These are phyloP conservation scores for Pterostichus niger DNA, from an alignment of 2,888 invertebrate genomes.

Conservation along the genomic window DNA sequence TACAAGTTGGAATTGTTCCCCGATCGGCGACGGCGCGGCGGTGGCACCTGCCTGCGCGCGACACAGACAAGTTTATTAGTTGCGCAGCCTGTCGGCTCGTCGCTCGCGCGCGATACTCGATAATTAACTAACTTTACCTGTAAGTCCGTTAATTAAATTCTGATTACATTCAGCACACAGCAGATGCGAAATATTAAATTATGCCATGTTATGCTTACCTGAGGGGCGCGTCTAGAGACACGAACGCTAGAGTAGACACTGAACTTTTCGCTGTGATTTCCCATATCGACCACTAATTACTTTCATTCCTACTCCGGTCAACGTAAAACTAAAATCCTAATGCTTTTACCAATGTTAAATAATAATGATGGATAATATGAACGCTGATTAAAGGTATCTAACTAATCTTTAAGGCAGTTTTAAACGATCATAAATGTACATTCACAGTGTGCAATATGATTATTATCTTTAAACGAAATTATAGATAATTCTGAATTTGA, in stretches of 20 bases:
- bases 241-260: neutral
- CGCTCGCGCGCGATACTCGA: constrained; percentile 57
- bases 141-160: constrained; percentile 67
- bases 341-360: too few species aligned
- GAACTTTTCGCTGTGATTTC: too few species aligned
- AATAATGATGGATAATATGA: too few species aligned
- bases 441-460: too few species aligned
- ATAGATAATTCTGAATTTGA: too few species aligned
- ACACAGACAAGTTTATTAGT: constrained; percentile 66
- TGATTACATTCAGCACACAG: constrained; percentile 60
- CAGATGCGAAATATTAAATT: constrained; percentile 63
- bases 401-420: too few species aligned
- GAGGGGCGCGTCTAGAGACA: constrained; percentile 1
- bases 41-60: constrained; percentile 31
- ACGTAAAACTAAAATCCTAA: too few species aligned
- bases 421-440: too few species aligned
- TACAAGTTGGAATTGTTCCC: constrained; percentile 65
- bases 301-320: too few species aligned
- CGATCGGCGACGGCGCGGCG: constrained; percentile 31
- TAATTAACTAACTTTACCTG: constrained; percentile 67
- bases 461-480: too few species aligned
- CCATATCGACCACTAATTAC: too few species aligned
- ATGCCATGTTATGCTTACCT: constrained; percentile 61
- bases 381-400: too few species aligned
- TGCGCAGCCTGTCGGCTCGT: constrained; percentile 60